Conservation (phyloP, 2,113 vertebrate genomes). For the Cnemophilus loriae region DNA sequence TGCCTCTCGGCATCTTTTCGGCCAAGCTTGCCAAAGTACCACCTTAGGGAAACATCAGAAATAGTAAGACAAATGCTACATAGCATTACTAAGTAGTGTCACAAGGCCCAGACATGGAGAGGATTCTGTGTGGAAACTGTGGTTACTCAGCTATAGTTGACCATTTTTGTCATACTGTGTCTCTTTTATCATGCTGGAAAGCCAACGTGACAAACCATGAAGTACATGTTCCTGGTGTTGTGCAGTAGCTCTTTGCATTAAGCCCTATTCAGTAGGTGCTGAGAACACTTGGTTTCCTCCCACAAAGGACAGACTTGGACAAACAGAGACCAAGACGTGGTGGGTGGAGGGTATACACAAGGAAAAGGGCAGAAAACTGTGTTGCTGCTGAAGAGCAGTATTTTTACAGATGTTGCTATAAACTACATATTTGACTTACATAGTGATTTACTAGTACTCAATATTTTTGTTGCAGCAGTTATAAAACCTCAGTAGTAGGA, state of each 20-base stretch:
- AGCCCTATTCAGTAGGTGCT: not conserved
- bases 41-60: conserved; percentile 68
- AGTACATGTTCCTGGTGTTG: not conserved
- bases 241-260: not conserved
- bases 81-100: not conserved
- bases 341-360: not conserved
- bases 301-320: not conserved
- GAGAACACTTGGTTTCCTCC: not conserved
- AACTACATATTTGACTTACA: not conserved
- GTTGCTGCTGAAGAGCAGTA: not conserved
- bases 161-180: not conserved
- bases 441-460: not conserved
- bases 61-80: not conserved
- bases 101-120: not conserved
- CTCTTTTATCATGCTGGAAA: not conserved
- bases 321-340: not conserved
- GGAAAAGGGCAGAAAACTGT: not conserved
- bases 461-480: not conserved
- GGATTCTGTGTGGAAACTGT: not conserved
- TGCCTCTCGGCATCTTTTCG: conserved; percentile 96
- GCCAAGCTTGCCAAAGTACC: conserved; percentile 98
- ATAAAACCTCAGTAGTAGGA: not conserved
- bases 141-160: not conserved
- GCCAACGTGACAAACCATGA: not conserved
- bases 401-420: not conserved